These are phyloP conservation scores for Columbina picui DNA, from an alignment of 2,113 vertebrate genomes.

Conservation along the genomic window DNA sequence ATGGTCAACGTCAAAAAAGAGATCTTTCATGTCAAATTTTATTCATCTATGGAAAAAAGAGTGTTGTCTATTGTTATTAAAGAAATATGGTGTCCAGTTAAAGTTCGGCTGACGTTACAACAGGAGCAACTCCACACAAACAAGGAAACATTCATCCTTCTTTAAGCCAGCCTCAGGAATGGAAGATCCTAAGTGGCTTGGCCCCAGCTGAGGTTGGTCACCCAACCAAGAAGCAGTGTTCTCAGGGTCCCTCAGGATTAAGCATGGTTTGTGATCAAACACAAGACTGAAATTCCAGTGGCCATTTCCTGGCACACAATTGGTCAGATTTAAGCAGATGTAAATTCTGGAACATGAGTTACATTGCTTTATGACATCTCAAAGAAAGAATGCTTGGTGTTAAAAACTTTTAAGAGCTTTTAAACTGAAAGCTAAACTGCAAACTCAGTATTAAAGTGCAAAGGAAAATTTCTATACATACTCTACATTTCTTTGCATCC, in stretches of 20 bases:
- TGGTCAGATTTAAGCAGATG: not conserved
- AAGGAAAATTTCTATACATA: constrained; percentile 34
- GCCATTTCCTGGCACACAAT: not conserved
- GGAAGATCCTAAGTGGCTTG: not conserved
- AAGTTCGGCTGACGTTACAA: not conserved
- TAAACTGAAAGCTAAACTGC: not conserved
- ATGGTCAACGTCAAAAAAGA: not conserved
- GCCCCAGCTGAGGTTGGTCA: not conserved
- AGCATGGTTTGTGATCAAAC: not conserved
- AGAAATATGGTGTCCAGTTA: not conserved
- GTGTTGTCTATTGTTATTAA: not conserved
- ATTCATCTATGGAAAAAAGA: not conserved
- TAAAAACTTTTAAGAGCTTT: not conserved
- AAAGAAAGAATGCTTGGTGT: not conserved
- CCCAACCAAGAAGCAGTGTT: not conserved
- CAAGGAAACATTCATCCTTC: not conserved
- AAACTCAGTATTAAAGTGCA: not conserved
- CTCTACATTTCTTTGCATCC: constrained; percentile 93
- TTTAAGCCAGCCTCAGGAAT: not conserved
- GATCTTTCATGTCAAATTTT: not conserved
- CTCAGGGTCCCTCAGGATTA: not conserved
- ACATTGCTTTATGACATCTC: not conserved
- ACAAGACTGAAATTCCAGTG: not conserved
- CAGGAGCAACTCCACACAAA: not conserved
- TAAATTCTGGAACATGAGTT: not conserved